Base-by-base conservation (phyloP, 2,113 vertebrate genomes). In the Petrocephalus microphthalmus region DNA sequence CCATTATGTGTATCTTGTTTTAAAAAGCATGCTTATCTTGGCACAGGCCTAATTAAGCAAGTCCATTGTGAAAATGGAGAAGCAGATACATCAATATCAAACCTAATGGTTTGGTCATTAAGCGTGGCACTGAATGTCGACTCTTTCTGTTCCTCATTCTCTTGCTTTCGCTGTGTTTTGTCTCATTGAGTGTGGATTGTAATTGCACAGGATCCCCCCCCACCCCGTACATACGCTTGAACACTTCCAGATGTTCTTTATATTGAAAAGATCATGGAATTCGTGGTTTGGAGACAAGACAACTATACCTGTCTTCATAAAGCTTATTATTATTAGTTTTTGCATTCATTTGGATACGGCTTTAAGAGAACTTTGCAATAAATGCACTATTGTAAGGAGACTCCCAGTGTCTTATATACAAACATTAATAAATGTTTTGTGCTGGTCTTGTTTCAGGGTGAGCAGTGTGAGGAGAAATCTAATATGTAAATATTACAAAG, bases 331-430 rank as follows among this genome's bases (percentile, higher is more conserved):
- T 85, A 6, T 25, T 17, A 53, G n/a, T 13, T 29, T 51, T 51
- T 81, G 20, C 74, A 81, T 42, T 81, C 0, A 29, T 85, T 4
- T 53, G 84, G 84, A 33, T n/a, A 25, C 22, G 6, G 51, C 51
- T 53, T 53, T 85, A 47, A 52, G 25, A 33, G 13, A 19, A 0
- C 49, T 53, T 29, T 22, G 10, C 83, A 84, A 22, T 84, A 84
- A 84, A 84, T 37, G n/a, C 83, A 84, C n/a, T 52, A 11, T 53
- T 85, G n/a, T 85, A 54, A 47, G 22, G 83, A 53, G 51, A 85
- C 51, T 52, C 51, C 83, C 53, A 20, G n/a, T 51, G n/a, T n/a
- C 10, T 85, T 84, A 52, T 6, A 53, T 51, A 7, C 45, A 47
- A n/a, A 71, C 64, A 33, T 71, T 74, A 37, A 15, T 74, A 13